These are phyloP conservation scores for Cephalopachus bancanus DNA, from an alignment of 2,797 vertebrate genomes.

Conservation along the genomic window DNA sequence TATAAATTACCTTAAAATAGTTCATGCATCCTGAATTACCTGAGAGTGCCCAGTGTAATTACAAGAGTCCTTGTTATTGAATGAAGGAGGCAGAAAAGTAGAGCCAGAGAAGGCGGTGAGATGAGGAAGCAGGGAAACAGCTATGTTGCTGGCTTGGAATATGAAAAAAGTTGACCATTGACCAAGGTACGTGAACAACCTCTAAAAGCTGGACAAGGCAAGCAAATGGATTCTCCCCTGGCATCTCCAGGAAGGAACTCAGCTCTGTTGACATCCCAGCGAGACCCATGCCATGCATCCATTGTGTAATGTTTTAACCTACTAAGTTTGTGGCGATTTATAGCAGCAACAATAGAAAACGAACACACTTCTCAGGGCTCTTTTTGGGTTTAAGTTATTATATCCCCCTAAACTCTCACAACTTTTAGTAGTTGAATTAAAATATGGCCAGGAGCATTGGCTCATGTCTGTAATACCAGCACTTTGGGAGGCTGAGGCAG, in stretches of 20 bases:
- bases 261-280: not conserved
- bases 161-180: not conserved
- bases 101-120: not conserved
- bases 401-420: not conserved
- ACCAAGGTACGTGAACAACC: not conserved
- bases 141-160: not conserved
- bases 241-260: no score
- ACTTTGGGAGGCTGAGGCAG: no score
- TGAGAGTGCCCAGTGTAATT: not conserved
- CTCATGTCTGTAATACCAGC: no score
- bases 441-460: no score
- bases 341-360: not conserved
- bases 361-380: not conserved
- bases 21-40: not conserved
- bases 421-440: not conserved
- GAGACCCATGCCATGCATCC: not conserved
- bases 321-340: not conserved
- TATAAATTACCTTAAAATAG: not conserved
- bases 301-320: not conserved
- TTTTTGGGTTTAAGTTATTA: not conserved
- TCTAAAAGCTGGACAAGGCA: not conserved
- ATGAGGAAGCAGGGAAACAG: not conserved
- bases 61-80: not conserved
- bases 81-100: not conserved
- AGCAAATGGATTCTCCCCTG: no score